Percentiles rank a stretch among this genome's conserved stretches.
Conservation (phyloP, 2,113 vertebrate genomes). For the Sarotherodon lohbergeri region DNA sequence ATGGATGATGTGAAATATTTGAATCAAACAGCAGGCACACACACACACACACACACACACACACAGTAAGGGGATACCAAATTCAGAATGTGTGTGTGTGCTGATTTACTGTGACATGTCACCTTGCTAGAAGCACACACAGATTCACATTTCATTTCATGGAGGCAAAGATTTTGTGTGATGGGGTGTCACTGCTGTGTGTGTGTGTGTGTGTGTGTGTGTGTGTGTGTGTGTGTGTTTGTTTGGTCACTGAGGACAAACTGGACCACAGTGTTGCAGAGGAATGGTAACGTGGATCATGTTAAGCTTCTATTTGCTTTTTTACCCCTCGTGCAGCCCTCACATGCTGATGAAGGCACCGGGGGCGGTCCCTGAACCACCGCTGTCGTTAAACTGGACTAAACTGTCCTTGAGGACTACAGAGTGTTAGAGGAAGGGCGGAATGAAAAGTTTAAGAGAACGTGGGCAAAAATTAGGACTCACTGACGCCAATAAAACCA, state of each 20-base stretch:
- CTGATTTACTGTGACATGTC: conserved; percentile 28
- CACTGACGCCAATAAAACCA: not conserved
- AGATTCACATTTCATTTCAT: not conserved
- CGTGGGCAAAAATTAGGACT: not conserved
- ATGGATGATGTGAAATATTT: not conserved
- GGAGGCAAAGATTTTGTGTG: not conserved
- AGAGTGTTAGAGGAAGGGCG: not conserved
- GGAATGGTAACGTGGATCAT: not conserved
- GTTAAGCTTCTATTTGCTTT: not conserved
- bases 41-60: not conserved
- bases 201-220: not conserved
- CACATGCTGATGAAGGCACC: not conserved
- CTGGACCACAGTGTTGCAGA: not conserved
- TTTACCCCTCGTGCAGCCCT: not conserved
- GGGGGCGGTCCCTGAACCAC: not conserved
- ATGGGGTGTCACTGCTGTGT: not conserved
- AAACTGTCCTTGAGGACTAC: not conserved
- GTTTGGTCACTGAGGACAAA: not conserved
- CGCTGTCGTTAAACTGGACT: not conserved
- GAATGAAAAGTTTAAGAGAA: not conserved
- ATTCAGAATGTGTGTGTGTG: not conserved
- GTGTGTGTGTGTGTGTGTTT: not conserved
- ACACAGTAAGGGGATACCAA: not conserved
- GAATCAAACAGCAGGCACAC: not conserved
- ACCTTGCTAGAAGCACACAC: not conserved